Conservation (phyloP, 2,797 vertebrate genomes). For the Coregonus suidteri region DNA sequence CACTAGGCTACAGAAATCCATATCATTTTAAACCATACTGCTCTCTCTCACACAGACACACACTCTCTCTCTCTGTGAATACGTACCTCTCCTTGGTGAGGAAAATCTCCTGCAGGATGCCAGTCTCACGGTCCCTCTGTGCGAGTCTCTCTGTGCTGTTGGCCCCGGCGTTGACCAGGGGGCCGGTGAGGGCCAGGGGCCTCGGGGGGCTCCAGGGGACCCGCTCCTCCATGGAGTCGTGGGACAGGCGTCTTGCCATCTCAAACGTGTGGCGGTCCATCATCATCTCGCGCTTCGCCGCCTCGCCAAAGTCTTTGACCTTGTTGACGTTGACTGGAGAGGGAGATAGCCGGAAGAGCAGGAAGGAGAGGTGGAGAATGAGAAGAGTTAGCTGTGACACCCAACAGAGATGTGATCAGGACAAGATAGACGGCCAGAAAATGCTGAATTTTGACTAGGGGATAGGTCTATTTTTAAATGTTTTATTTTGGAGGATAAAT, state of each 20-base stretch:
- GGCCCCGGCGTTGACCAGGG: slow-evolving; percentile 79
- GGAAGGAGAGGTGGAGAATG: background rate
- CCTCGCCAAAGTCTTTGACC: slow-evolving; percentile 95
- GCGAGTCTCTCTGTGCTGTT: slow-evolving; percentile 88
- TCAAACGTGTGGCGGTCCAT: slow-evolving; percentile 93
- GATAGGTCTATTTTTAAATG: too few relatives aligned
- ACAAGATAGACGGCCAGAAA: background rate
- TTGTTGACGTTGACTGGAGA: slow-evolving; percentile 94
- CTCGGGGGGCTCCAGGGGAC: slow-evolving; percentile 85
- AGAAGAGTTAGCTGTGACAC: background rate
- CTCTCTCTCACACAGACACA: too few relatives aligned
- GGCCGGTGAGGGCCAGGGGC: slow-evolving; percentile 76
- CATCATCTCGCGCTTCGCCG: slow-evolving; percentile 91
- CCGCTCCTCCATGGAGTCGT: slow-evolving; percentile 93
- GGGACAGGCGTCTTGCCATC: slow-evolving; percentile 88
- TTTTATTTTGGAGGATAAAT: background rate
- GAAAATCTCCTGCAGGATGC: slow-evolving; percentile 95
- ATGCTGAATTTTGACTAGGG: too few relatives aligned
- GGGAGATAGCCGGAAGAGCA: background rate
- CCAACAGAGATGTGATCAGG: background rate
- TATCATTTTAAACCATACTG: background rate
- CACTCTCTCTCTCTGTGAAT: background rate
- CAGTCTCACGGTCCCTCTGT: slow-evolving; percentile 91
- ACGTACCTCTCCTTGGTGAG: slow-evolving; percentile 89
- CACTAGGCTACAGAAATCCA: background rate